Conservation (phyloP, 2,113 vertebrate genomes). For the Anolis carolinensis region DNA sequence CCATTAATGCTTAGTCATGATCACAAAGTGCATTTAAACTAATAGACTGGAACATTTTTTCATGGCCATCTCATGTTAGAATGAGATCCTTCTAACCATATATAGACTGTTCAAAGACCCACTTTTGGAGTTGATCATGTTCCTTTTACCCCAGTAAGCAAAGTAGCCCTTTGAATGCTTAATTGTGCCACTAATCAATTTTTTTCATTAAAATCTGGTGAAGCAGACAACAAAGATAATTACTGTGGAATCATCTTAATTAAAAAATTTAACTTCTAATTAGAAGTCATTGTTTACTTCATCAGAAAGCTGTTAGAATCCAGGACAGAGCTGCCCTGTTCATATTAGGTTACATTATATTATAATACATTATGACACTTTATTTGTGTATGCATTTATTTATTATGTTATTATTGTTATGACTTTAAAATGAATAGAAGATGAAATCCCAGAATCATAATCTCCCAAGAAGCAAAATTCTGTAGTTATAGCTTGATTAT, state of each 20-base stretch:
- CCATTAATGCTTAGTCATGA: not conserved
- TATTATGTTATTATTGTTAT: slow-evolving; percentile 51
- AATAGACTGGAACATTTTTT: not conserved
- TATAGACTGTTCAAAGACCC: slow-evolving; percentile 57
- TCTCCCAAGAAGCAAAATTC: slow-evolving; percentile 39
- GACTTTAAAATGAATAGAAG: slow-evolving; percentile 32
- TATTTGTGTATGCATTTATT: not conserved
- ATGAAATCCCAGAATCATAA: slow-evolving; percentile 18
- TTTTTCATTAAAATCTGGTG: slow-evolving; percentile 86
- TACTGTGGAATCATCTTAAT: slow-evolving; percentile 91
- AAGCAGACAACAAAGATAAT: slow-evolving; percentile 91
- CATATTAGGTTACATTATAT: slow-evolving; percentile 58
- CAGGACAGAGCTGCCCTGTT: slow-evolving; percentile 74
- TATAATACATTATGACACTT: not conserved
- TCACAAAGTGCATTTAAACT: not conserved
- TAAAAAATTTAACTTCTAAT: slow-evolving; percentile 90
- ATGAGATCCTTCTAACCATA: slow-evolving; percentile 1
- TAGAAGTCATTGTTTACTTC: slow-evolving; percentile 93
- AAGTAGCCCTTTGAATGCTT: slow-evolving; percentile 75
- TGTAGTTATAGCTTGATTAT: slow-evolving; percentile 63
- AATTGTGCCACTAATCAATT: slow-evolving; percentile 91
- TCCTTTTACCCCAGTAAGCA: slow-evolving; percentile 76
- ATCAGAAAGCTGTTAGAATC: slow-evolving; percentile 84
- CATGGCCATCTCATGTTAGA: not conserved
- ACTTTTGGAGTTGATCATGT: slow-evolving; percentile 76